Evolutionary conservation across 2,797 vertebrate genomes (phyloP), one percentile per base, ranked within the genome.

Genomic region (Mionectes olivaceus): DNA sequence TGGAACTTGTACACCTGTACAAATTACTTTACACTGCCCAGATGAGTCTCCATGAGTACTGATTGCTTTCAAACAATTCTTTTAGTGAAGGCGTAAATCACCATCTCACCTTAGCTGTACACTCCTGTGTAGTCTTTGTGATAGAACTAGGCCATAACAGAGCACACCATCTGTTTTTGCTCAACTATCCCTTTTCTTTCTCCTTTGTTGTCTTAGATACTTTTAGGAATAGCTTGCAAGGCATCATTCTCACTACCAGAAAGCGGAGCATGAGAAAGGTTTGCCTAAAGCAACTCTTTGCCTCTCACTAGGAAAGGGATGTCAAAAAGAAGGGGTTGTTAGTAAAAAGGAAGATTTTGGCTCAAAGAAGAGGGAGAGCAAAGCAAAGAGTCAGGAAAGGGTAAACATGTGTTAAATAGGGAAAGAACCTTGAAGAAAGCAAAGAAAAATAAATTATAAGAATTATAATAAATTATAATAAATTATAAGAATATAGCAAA

Each of bases 251-350:
- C 17, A 33, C 25, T 83, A 13, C 11, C 60, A 74, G 35, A n/a
- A 69, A 63, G 27, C 22, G 23, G 13, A 63, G 24, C 37, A n/a
- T 39, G 25, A 87, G 46, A 49, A 85, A 60, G 27, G 2, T 67
- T 71, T 78, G 17, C 50, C 24, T 83, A 46, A 43, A 94, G 35
- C 43, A 80, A 21, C 17, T 74, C 25, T 68, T 19, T 19, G 39
- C 13, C 18, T 85, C 25, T 89, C 0, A 0, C n/a, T 59, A 59
- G 43, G 25, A 53, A 60, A 46, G 5, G n/a, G 16, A 35, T 52
- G 68, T 55, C 79, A 63, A 59, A 76, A 76, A 39, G 19, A 11
- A 61, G 35, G 23, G 1, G 7, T 4, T 4, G 2, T 24, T 55
- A 75, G 18, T 63, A 44, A 87, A 90, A 80, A 25, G 35, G 47